Percentiles rank a stretch among this genome's conserved stretches.
Conservation (phyloP, 2,113 vertebrate genomes). For the Brachyhypopomus occidentalis region DNA sequence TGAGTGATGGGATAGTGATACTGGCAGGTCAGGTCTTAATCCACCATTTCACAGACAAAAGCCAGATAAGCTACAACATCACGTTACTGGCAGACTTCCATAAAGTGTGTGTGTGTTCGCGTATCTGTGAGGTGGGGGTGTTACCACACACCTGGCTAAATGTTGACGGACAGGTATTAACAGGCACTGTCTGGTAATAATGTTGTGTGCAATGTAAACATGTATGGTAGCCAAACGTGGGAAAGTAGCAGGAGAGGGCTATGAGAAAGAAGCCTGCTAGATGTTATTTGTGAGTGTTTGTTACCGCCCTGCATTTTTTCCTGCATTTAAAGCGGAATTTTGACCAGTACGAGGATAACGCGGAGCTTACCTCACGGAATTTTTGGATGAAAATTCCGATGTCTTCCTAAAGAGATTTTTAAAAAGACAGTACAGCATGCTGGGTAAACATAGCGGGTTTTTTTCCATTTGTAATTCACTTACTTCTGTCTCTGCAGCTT, state of each 20-base stretch:
- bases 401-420: neutral
- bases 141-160: slow-evolving; percentile 47
- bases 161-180: slow-evolving; percentile 36
- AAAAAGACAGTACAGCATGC: neutral
- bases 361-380: slow-evolving; percentile 30
- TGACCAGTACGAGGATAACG: neutral
- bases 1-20: slow-evolving; percentile 34
- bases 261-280: slow-evolving; percentile 28
- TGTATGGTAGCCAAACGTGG: slow-evolving; percentile 13
- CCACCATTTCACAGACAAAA: slow-evolving; percentile 44
- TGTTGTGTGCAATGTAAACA: slow-evolving; percentile 54
- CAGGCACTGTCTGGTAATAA: slow-evolving; percentile 34
- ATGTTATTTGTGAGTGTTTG: neutral
- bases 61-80: slow-evolving; percentile 48
- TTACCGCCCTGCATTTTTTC: neutral
- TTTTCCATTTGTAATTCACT: neutral
- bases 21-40: slow-evolving; percentile 39
- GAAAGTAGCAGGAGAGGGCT: slow-evolving; percentile 31
- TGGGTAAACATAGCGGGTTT: neutral
- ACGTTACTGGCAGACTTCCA: slow-evolving; percentile 39
- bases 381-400: neutral
- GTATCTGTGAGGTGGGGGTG: slow-evolving; percentile 9
- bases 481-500: slow-evolving; percentile 70
- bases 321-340: slow-evolving; percentile 30
- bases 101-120: slow-evolving; percentile 20